A percentile compares a stretch with the other conserved stretches of the same genome.
Conservation (phyloP, 2,797 vertebrate genomes). For the Lycodopsis pacificus region DNA sequence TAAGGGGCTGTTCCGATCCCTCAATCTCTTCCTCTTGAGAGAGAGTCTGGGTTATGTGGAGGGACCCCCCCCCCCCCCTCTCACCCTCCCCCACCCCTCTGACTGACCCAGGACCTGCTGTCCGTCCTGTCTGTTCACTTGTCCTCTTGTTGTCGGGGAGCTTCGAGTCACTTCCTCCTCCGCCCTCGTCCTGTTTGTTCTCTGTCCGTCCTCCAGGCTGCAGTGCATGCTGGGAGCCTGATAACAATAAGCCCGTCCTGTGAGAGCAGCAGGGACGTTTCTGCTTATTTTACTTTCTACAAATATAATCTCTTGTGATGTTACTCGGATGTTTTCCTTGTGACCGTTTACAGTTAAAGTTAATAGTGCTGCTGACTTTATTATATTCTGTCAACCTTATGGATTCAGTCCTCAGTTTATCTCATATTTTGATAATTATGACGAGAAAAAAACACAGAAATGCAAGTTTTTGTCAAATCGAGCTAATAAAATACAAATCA, state of each 20-base stretch:
- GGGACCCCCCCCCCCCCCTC: conserved; percentile 17
- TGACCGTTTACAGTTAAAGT: not conserved
- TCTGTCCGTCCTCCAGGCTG: conserved; percentile 58
- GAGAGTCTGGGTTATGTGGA: conserved; percentile 36
- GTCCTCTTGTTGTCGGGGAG: conserved; percentile 57
- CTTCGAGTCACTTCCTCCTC: conserved; percentile 53
- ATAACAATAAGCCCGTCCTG: conserved; percentile 21
- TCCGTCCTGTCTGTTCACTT: conserved; percentile 64
- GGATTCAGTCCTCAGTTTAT: not conserved
- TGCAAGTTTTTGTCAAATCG: too few relatives aligned
- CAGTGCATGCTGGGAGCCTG: conserved; percentile 67
- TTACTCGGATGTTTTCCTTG: not conserved
- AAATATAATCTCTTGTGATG: not conserved
- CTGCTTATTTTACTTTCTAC: not conserved
- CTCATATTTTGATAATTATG: not conserved
- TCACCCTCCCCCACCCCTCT: not conserved
- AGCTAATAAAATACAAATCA: too few relatives aligned
- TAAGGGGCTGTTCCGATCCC: conserved; percentile 74
- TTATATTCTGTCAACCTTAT: not conserved
- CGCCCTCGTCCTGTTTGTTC: conserved; percentile 56
- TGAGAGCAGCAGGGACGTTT: conserved; percentile 33
- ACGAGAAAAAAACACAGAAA: too few relatives aligned
- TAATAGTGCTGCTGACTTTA: too few relatives aligned
- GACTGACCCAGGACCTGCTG: conserved; percentile 50
- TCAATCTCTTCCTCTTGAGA: conserved; percentile 34